Percentiles rank a stretch among this genome's conserved stretches.
Conservation (phyloP, 2,888 invertebrate species). For the Stenotaenia linearis region DNA sequence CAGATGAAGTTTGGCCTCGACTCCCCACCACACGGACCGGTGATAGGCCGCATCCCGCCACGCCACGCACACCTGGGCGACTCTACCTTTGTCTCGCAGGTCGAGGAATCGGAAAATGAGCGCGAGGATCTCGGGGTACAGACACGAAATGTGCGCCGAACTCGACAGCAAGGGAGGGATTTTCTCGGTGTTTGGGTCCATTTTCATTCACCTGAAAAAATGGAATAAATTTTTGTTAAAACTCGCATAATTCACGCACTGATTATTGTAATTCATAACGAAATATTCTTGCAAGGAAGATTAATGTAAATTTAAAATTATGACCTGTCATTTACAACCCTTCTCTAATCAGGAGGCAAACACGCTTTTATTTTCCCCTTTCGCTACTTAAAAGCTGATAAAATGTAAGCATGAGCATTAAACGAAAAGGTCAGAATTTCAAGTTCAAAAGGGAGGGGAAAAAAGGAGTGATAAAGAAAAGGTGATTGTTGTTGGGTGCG, state of each 20-base stretch:
- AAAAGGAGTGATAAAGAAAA: too few relatives aligned
- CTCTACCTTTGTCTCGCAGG: constrained; percentile 80
- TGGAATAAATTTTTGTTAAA: too few relatives aligned
- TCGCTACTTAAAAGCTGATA: background rate
- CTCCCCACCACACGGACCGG: constrained; percentile 88
- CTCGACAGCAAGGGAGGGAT: background rate
- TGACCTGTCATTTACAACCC: background rate
- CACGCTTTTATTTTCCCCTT: background rate
- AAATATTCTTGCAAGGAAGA: background rate
- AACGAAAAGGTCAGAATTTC: too few relatives aligned
- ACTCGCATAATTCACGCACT: too few relatives aligned
- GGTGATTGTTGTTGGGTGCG: background rate
- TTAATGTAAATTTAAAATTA: background rate
- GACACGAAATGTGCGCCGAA: constrained; percentile 67
- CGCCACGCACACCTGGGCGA: constrained; percentile 71
- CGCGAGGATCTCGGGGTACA: constrained; percentile 87
- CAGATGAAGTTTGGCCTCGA: constrained; percentile 83
- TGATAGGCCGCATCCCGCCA: constrained; percentile 92
- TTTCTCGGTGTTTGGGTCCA: background rate
- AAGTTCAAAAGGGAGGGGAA: background rate
- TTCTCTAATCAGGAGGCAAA: background rate
- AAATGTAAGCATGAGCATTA: too few relatives aligned
- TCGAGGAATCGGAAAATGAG: constrained; percentile 85
- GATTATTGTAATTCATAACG: background rate
- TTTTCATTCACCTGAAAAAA: background rate